These are phyloP conservation scores for Fragum whitleyi DNA, from an alignment of 2,888 invertebrate species.

Conservation along the genomic window DNA sequence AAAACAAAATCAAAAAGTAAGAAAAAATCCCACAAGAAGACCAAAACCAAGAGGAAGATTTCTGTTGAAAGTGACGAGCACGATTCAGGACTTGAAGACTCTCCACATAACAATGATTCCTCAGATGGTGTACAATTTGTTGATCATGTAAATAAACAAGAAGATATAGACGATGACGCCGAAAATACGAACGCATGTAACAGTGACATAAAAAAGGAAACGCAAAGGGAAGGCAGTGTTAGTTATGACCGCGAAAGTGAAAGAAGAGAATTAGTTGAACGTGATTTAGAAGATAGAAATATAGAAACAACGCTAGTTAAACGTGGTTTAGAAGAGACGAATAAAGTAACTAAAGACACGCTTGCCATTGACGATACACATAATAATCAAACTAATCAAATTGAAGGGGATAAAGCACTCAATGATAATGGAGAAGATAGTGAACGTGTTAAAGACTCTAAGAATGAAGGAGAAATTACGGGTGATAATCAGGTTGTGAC, in stretches of 20 bases:
- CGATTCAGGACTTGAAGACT: constrained; percentile 25
- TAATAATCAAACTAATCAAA: background rate
- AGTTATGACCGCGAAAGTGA: background rate
- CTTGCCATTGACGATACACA: background rate
- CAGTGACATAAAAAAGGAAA: background rate
- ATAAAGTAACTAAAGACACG: too few species aligned
- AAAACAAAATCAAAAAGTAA: constrained; percentile 8
- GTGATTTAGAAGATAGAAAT: too few species aligned
- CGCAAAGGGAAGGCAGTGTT: background rate
- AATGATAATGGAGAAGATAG: background rate
- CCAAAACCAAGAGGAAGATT: constrained; percentile 11
- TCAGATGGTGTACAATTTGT: background rate
- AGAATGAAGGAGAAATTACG: too few species aligned
- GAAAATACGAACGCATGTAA: background rate
- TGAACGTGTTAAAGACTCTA: background rate
- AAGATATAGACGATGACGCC: background rate
- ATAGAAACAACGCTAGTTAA: too few species aligned
- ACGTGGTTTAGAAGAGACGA: too few species aligned
- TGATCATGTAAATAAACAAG: background rate
- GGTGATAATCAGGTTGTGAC: background rate
- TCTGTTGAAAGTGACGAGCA: constrained; percentile 2
- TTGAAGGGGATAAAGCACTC: background rate
- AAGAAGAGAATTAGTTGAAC: too few species aligned
- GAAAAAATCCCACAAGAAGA: constrained; percentile 33
- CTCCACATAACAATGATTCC: background rate